Base-by-base conservation (phyloP, 2,888 invertebrate species). In the Nymphalis polychloros region DNA sequence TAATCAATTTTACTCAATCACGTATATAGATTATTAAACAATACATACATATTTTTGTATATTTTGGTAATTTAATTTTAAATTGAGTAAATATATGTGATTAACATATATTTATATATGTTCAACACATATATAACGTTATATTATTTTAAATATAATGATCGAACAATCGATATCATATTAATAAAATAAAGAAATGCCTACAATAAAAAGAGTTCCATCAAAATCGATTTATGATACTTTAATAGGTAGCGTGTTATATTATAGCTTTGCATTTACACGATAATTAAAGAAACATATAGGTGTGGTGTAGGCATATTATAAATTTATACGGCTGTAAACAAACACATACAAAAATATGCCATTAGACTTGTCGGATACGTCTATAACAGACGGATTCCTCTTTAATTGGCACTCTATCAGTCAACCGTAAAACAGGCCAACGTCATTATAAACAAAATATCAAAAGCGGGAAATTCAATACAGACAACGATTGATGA, bases 391-490 rank as follows among this genome's bases (percentile, higher is more conserved):
- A 62, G 72, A 68, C 61, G 64, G 68, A 76, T 76, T 74, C 72
- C 70, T 70, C 68, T 72, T 70, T 76, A 76, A 76, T 75, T 76
- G 76, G 72, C 71, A 69, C 72, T 68, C 72, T 68, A 72, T 70
- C 67, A 72, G 72, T 72, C 72, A 72, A 70, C 67, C 71, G 71
- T 72, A 67, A 72, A 69, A 57, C 55, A 57, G 64, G 59, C 72
- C 70, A 70, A 63, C 65, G 49, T 72, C 67, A 65, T 72, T 69
- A 72, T 70, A 70, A 70, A 69, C 65, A 63, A 69, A 69, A 72
- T 70, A 68, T 72, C 72, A 69, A 73, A 71, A 72, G 72, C 65
- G 64, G 68, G 66, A 71, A 72, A 72, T 60, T 63, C 57, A 63
- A 64, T 70, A 67, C n/a, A 61, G 57, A 67, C 68, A 62, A 59